Evolutionary conservation across 2,113 vertebrate species (phyloP).

Genomic region (Ibidorhyncha struthersii): DNA sequence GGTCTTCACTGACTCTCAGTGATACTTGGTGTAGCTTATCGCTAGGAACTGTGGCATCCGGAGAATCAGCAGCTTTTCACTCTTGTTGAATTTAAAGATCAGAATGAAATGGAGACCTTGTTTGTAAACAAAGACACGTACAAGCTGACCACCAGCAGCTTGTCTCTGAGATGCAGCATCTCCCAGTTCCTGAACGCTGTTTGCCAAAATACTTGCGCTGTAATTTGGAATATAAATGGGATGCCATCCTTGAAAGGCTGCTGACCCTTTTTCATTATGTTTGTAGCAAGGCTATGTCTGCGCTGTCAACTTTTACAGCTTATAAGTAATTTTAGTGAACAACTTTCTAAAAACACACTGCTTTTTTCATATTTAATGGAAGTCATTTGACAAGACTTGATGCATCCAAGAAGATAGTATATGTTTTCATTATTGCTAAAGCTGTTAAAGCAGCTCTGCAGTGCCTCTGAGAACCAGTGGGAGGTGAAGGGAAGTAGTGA

Average conservation of each 20-base stretch:
- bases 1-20: neutral
- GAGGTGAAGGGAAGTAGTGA: neutral
- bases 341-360: neutral
- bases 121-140: neutral
- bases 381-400: fast-evolving
- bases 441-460: neutral
- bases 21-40: neutral
- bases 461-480: neutral
- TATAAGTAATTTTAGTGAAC: neutral
- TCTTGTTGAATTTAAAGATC: neutral
- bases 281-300: neutral
- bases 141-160: neutral
- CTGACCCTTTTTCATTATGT: neutral
- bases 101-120: neutral
- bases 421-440: neutral
- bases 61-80: neutral
- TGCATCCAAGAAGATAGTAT: neutral
- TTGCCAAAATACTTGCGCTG: neutral
- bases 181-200: neutral
- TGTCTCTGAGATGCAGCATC: neutral
- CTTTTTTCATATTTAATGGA: neutral
- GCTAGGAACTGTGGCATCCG: neutral
- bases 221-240: neutral
- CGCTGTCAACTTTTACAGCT: neutral
- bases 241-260: neutral